Conservation (phyloP, 2,113 vertebrate genomes). For the Eurypyga helias region DNA sequence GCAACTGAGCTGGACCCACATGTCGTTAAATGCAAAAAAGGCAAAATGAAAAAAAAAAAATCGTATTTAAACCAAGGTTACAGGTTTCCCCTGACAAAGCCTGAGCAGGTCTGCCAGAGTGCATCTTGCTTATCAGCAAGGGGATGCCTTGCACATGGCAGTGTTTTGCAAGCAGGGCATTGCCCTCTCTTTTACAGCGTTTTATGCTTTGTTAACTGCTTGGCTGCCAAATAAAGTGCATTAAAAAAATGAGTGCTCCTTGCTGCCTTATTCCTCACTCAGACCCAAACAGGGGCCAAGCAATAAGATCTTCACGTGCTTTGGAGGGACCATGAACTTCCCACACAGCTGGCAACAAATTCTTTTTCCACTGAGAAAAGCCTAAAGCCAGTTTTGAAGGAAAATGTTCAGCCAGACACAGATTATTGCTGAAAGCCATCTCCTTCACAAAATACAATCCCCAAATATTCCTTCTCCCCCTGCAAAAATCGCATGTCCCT, state of each 20-base stretch:
- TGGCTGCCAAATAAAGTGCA: background rate
- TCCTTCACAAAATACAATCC: background rate
- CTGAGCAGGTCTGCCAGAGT: background rate
- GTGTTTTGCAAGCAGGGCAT: background rate
- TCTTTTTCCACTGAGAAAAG: background rate
- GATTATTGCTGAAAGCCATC: background rate
- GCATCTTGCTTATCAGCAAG: background rate
- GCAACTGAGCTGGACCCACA: slow-evolving; percentile 13
- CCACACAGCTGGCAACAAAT: background rate
- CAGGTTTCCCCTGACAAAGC: background rate
- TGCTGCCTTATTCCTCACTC: background rate
- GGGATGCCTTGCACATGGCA: background rate
- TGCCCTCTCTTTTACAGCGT: background rate
- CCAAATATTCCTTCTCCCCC: background rate
- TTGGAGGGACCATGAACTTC: background rate
- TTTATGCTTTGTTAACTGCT: background rate
- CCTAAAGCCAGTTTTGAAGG: background rate
- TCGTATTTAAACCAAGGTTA: background rate
- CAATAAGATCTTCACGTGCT: background rate
- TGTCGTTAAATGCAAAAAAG: background rate
- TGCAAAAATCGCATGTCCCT: background rate
- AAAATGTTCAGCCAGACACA: background rate
- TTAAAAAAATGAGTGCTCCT: background rate
- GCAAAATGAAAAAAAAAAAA: background rate
- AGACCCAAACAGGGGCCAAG: background rate